Evolutionary conservation across 2,888 invertebrate genomes (phyloP).

Genomic region (Celastrina argiolus): DNA sequence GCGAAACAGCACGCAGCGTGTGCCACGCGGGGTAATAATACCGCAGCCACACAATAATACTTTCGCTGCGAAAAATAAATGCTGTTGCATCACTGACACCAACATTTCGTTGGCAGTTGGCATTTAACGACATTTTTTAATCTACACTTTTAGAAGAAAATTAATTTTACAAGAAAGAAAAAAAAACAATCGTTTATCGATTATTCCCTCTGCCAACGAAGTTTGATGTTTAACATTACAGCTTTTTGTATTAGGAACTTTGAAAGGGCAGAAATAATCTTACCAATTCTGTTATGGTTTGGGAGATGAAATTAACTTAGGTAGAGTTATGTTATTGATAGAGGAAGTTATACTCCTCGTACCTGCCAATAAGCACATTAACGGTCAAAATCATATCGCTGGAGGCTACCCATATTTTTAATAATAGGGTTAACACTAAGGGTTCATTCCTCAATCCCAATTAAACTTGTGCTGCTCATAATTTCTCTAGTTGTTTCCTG

Average conservation of each 20-base stretch:
- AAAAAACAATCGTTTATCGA: not conserved
- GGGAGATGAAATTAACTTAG: not conserved
- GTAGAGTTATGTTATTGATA: not conserved
- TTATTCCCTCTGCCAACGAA: not conserved
- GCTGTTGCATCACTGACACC: not conserved
- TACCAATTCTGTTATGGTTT: not conserved
- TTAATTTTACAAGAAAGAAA: not conserved
- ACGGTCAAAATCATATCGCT: not conserved
- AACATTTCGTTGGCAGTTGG: constrained; percentile 14
- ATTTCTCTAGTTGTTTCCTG: not conserved
- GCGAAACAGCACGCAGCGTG: constrained; percentile 26
- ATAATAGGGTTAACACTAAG: not conserved
- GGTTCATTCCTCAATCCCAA: not conserved
- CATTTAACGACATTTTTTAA: not conserved
- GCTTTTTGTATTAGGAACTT: not conserved
- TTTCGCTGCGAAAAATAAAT: constrained; percentile 17
- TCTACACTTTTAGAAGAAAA: not conserved
- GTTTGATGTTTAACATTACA: not conserved
- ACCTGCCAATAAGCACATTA: constrained; percentile 6
- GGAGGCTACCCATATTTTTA: constrained; percentile 3
- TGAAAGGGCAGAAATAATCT: not conserved
- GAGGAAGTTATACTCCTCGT: not conserved
- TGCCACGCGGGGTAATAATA: constrained; percentile 20
- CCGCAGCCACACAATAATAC: constrained; percentile 3
- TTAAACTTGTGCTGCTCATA: not conserved